These are phyloP conservation scores for Sylvietta virens DNA, from an alignment of 2,113 vertebrate genomes.

Conservation along the genomic window DNA sequence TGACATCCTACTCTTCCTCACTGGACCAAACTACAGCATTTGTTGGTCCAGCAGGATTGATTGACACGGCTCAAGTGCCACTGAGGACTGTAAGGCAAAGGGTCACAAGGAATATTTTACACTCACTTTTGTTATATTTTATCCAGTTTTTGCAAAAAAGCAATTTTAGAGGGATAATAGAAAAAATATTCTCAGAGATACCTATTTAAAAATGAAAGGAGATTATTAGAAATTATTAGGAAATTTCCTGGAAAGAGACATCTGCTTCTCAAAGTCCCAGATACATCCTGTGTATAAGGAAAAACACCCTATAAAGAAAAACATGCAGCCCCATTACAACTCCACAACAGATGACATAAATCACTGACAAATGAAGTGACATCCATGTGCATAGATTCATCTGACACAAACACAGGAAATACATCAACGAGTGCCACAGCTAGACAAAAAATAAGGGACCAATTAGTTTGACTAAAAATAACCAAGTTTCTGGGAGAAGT, in stretches of 20 bases:
- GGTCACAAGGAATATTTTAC: not conserved
- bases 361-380: not conserved
- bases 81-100: not conserved
- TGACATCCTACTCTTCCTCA: not conserved
- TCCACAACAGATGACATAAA: not conserved
- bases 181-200: not conserved
- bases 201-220: not conserved
- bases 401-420: not conserved
- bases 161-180: not conserved
- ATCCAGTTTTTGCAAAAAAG: not conserved
- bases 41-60: not conserved
- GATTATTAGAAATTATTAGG: not conserved
- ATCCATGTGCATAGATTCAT: accelerated
- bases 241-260: not conserved
- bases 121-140: not conserved
- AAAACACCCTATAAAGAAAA: not conserved
- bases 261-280: not conserved
- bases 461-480: not conserved
- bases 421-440: not conserved
- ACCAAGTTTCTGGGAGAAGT: not conserved
- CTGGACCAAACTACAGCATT: not conserved
- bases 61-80: not conserved
- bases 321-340: not conserved
- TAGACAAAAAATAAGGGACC: not conserved
- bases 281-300: not conserved